phyloP scores from a whole-genome alignment of 2,888 invertebrate species.

The Nomada fucata region DNA sequence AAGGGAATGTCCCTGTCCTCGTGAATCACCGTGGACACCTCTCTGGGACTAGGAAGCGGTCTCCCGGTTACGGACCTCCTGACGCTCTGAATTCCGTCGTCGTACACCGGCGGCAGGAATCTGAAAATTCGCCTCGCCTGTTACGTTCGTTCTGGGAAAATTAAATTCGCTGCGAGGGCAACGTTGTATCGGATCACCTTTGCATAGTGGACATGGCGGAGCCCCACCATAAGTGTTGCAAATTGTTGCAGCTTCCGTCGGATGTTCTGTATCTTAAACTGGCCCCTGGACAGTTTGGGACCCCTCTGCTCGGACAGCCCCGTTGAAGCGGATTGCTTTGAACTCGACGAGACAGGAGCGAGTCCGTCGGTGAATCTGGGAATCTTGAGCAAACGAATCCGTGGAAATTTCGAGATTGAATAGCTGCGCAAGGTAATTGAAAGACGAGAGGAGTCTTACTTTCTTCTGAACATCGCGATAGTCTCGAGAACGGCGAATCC shows the following conservation, averaged over 20 bases:
- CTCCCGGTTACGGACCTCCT: conserved; percentile 87
- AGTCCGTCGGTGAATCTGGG: conserved; percentile 74
- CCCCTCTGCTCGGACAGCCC: conserved; percentile 89
- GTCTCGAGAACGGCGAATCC: conserved; percentile 90
- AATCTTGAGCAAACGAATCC: conserved; percentile 62
- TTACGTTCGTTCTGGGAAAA: neutral
- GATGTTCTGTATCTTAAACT: conserved; percentile 90
- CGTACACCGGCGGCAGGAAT: conserved; percentile 92
- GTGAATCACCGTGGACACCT: conserved; percentile 90
- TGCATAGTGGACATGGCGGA: conserved; percentile 93
- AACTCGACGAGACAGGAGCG: conserved; percentile 60
- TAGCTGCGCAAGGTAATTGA: neutral
- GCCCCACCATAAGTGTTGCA: conserved; percentile 91
- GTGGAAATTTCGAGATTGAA: conserved; percentile 9
- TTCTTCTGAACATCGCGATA: conserved; percentile 86
- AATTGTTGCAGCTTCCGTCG: conserved; percentile 96
- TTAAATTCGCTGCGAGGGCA: neutral
- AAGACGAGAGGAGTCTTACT: conserved; percentile 82
- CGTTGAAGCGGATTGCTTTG: conserved; percentile 85
- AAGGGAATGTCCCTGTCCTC: conserved; percentile 88
- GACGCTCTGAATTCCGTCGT: conserved; percentile 89
- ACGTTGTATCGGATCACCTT: conserved; percentile 74
- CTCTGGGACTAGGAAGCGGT: conserved; percentile 90
- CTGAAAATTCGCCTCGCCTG: conserved; percentile 78
- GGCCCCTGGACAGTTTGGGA: conserved; percentile 89